Conservation (phyloP, 1,140 invertebrate genomes). For the Drosophila parvula region DNA sequence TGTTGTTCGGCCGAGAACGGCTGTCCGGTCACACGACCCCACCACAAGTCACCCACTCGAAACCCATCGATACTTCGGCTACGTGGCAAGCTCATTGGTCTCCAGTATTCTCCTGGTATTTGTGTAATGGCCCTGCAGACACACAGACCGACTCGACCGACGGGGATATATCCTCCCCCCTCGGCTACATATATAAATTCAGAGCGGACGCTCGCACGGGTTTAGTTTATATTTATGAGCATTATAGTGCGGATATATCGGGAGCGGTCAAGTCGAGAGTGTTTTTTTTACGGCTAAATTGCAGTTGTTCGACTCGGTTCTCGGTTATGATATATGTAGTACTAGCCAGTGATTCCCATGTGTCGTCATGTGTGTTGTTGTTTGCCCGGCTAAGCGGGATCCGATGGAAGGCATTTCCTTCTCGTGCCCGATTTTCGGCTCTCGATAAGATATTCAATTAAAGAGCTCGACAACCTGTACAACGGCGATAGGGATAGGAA, state of each 20-base stretch:
- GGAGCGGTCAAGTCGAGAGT: slow-evolving; percentile 60
- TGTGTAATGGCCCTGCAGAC: slow-evolving; percentile 57
- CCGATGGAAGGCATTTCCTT: slow-evolving; percentile 4
- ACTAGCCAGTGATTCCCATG: neutral
- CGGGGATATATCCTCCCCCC: slow-evolving; percentile 43
- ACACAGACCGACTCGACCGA: slow-evolving; percentile 14
- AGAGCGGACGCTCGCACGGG: slow-evolving; percentile 52
- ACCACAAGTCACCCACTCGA: slow-evolving; percentile 53
- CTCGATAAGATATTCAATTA: slow-evolving; percentile 54
- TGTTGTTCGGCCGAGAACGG: slow-evolving; percentile 58
- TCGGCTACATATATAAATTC: slow-evolving; percentile 53
- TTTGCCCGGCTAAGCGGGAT: slow-evolving; percentile 5
- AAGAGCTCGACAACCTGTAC: slow-evolving; percentile 53
- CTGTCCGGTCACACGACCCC: slow-evolving; percentile 75
- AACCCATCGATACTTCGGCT: slow-evolving; percentile 80
- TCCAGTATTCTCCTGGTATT: slow-evolving; percentile 59
- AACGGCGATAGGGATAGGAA: slow-evolving; percentile 25
- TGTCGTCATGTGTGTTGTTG: slow-evolving; percentile 27
- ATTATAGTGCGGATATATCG: slow-evolving; percentile 84
- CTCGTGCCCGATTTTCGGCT: neutral
- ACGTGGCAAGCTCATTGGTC: slow-evolving; percentile 75
- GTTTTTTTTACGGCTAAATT: slow-evolving; percentile 15
- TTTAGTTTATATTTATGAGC: slow-evolving; percentile 84
- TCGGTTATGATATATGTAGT: neutral
- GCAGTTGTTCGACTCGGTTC: slow-evolving; percentile 23